Evolutionary conservation across 2,888 invertebrate genomes (phyloP).

Genomic region (Patella ulyssiponensis): DNA sequence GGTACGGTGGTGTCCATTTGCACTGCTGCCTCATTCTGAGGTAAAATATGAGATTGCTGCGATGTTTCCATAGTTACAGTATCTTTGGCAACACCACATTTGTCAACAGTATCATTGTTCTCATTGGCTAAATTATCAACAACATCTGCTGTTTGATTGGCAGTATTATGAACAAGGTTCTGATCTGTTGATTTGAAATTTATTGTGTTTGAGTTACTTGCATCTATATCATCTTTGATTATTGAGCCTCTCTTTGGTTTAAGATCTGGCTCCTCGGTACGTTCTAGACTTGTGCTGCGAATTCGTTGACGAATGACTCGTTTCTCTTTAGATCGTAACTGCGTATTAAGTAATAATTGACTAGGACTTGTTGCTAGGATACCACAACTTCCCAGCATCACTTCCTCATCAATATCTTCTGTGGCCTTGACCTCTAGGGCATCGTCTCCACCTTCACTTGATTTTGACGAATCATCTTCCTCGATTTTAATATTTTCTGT

Average conservation of each 20-base stretch:
- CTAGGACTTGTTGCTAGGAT: conserved; percentile 68
- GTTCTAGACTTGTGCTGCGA: not conserved
- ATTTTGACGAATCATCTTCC: conserved; percentile 18
- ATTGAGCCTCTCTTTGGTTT: not conserved
- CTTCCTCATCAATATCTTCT: conserved; percentile 53
- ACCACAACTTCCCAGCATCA: conserved; percentile 71
- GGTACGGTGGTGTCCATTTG: not conserved
- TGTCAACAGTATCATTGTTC: not conserved
- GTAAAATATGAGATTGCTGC: not conserved
- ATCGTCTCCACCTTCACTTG: conserved; percentile 13
- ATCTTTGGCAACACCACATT: not conserved
- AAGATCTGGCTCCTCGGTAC: not conserved
- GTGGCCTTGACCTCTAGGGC: not conserved
- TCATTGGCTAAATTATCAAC: not conserved
- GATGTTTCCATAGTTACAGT: not conserved
- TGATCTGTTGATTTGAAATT: not conserved
- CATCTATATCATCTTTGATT: not conserved
- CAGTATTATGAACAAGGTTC: not conserved
- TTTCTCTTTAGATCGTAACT: conserved; percentile 4
- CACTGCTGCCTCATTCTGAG: conserved; percentile 7
- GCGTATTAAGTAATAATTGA: conserved; percentile 40
- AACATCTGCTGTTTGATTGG: not conserved
- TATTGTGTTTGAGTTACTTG: not conserved
- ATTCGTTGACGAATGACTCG: not conserved
- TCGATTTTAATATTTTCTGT: conserved; percentile 16